Conservation (phyloP, 2,797 vertebrate species). For the Acropternis orthonyx region DNA sequence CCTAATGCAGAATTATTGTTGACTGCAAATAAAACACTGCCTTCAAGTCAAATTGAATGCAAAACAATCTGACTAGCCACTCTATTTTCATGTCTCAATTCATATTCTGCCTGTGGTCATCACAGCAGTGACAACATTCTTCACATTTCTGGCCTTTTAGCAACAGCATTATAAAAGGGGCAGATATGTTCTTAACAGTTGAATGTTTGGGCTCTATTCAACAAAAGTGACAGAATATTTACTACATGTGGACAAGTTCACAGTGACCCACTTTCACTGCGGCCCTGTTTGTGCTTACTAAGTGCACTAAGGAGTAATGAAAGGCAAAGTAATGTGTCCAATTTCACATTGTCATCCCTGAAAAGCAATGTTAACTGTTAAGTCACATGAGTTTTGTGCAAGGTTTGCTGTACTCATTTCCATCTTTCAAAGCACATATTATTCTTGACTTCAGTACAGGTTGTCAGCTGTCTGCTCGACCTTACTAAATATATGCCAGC, state of each 20-base stretch:
- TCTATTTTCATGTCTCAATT: background rate
- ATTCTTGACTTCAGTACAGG: conserved; percentile 41
- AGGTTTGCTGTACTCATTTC: conserved; percentile 24
- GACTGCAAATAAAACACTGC: background rate
- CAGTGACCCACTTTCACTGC: background rate
- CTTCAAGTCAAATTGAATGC: background rate
- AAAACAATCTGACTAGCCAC: background rate
- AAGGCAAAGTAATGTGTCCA: conserved; percentile 21
- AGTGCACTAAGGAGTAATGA: background rate
- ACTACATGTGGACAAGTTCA: background rate
- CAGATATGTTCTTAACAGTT: background rate
- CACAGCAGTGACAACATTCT: background rate
- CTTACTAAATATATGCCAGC: conserved; percentile 8
- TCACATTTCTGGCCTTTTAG: conserved; percentile 2
- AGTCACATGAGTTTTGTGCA: background rate
- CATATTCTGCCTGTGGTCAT: background rate
- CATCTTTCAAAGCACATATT: conserved; percentile 40
- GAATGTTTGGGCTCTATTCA: background rate
- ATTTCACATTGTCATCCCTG: conserved; percentile 22
- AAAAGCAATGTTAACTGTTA: background rate
- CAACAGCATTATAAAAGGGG: background rate
- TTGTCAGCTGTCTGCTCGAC: background rate
- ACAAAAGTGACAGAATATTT: conserved; percentile 16
- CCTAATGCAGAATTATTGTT: background rate
- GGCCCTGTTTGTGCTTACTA: background rate